Base-by-base conservation (phyloP, 2,888 invertebrate genomes). In the Drosophila kuntzei region DNA sequence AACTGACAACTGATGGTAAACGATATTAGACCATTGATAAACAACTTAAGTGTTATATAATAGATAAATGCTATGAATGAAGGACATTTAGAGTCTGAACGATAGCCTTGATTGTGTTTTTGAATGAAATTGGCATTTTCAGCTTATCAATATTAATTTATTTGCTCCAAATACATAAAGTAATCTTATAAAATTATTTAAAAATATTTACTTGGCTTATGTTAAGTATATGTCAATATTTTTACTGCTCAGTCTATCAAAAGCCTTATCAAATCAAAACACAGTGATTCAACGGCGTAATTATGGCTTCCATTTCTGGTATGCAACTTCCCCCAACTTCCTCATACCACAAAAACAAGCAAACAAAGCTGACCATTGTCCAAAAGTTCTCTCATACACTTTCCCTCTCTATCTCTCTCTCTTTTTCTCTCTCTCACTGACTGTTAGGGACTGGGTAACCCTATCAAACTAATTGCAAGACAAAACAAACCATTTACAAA, bases 401-500 rank as follows among this genome's bases (percentile, higher is more conserved):
- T 27, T 51, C 16, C 11, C 34, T 34, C 36, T 18, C 29, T 29
- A 18, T 12, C 22, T 46, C 14, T 25, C 11, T n/a, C 11, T 32
- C 36, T 8, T 2, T 22, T 12, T 8, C 1, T 46, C 18, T 41
- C 0, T 55, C 11, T 32, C n/a, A 8, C 9, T 57, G 49, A 14
- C 41, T n/a, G n/a, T n/a, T n/a, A 20, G 53, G 50, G 44, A 49
- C 39, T 58, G 47, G 57, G 68, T 73, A 85, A 80, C 79, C 89
- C 87, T 86, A 87, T 88, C 71, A 80, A 88, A 88, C 89, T 86
- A 84, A 84, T 84, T 84, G 87, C 80, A 86, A 80, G 87, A 84
- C 87, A 84, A 88, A 86, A 86, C 89, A 88, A 86, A 88, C 80
- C 88, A 83, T 87, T 87, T 87, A 85, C 80, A 83, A 83, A 83